These are phyloP conservation scores for Drosophila rhopaloa DNA, from an alignment of 1,140 invertebrate species.

Conservation along the genomic window DNA sequence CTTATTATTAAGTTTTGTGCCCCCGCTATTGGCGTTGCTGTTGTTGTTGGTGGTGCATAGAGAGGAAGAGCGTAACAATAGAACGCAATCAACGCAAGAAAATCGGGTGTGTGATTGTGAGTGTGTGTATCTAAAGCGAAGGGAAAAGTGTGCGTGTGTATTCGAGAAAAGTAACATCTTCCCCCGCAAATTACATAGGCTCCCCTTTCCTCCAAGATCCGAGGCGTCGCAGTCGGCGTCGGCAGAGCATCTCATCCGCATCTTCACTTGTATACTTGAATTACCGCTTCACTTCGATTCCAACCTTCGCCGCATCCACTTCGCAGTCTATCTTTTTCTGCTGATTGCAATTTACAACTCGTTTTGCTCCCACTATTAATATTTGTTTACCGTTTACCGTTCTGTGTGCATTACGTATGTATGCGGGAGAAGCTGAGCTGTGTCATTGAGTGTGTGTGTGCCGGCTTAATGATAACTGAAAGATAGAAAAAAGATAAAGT, in stretches of 20 bases:
- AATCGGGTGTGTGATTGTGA: slow-evolving; percentile 54
- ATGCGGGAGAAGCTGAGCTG: slow-evolving; percentile 17
- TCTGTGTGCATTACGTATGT: slow-evolving; percentile 9
- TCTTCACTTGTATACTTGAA: slow-evolving; percentile 81
- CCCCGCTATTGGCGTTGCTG: slow-evolving; percentile 29
- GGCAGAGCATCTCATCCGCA: slow-evolving; percentile 26
- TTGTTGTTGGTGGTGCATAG: slow-evolving; percentile 37
- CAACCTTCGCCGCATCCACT: slow-evolving; percentile 61
- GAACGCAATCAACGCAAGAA: slow-evolving; percentile 61
- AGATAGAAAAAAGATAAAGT: not conserved
- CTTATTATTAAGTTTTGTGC: slow-evolving; percentile 78
- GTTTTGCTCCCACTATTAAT: slow-evolving; percentile 38
- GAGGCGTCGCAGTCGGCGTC: slow-evolving; percentile 33
- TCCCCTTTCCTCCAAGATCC: slow-evolving; percentile 33
- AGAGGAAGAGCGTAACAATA: slow-evolving; percentile 35
- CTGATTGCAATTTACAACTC: slow-evolving; percentile 50
- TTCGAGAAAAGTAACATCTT: slow-evolving; percentile 78
- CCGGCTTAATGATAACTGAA: slow-evolving; percentile 81
- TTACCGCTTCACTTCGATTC: slow-evolving; percentile 76
- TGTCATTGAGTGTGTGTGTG: slow-evolving; percentile 17
- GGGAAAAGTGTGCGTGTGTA: slow-evolving; percentile 71
- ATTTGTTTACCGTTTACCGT: slow-evolving; percentile 76
- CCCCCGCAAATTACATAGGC: slow-evolving; percentile 23
- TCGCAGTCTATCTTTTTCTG: slow-evolving; percentile 13
- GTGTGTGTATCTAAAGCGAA: slow-evolving; percentile 65